A percentile compares a stretch with the other conserved stretches of the same genome.
These are phyloP conservation scores for Himantopus leucocephalus DNA, from an alignment of 2,113 vertebrate genomes.

Conservation along the genomic window DNA sequence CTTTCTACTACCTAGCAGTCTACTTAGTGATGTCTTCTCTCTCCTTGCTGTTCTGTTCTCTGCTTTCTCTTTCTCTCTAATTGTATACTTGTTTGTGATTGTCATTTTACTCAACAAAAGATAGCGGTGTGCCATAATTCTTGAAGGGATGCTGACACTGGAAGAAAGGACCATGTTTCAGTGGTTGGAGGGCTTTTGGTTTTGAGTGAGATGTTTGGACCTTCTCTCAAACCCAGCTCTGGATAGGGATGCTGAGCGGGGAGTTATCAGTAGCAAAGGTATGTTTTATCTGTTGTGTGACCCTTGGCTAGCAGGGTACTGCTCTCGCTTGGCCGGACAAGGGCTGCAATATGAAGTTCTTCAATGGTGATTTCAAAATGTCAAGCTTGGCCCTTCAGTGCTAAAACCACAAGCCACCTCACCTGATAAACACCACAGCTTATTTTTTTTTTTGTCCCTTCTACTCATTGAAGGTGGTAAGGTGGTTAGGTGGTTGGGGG, in stretches of 20 bases:
- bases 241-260: background rate
- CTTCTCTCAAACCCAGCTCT: background rate
- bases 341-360: background rate
- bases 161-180: background rate
- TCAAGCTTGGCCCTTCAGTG: background rate
- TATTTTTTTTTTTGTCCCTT: too few species aligned
- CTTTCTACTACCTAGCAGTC: background rate
- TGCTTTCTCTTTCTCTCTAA: background rate
- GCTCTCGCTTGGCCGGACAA: fast-evolving
- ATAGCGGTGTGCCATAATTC: fast-evolving
- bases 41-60: background rate
- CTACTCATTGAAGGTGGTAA: fast-evolving
- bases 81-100: background rate
- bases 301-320: background rate
- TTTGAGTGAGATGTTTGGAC: background rate
- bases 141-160: background rate
- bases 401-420: background rate
- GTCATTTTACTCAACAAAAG: background rate
- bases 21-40: background rate
- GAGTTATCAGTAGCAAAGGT: too few species aligned
- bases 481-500: background rate
- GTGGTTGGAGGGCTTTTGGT: background rate
- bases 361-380: background rate
- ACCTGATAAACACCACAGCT: too few species aligned
- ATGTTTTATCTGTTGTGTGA: fast-evolving